These are phyloP conservation scores for Aquatica leii DNA, from an alignment of 2,888 invertebrate genomes.

Conservation along the genomic window DNA sequence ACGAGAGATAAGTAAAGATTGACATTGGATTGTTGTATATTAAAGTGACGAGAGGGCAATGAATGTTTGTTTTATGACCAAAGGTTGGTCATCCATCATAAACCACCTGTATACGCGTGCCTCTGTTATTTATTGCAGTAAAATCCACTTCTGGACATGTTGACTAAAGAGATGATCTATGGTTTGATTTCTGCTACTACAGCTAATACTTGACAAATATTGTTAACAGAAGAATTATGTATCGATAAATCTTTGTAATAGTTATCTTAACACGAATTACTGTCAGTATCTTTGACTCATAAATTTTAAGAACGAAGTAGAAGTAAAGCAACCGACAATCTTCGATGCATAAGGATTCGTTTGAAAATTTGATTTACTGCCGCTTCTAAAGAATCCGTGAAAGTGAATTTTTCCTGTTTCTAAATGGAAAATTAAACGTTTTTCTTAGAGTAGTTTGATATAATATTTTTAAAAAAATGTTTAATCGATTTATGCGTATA, in stretches of 20 bases:
- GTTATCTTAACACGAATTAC: slow-evolving; percentile 57
- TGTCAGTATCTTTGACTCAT: slow-evolving; percentile 57
- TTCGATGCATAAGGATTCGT: slow-evolving; percentile 24
- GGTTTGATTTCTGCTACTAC: slow-evolving; percentile 57
- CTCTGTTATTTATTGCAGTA: slow-evolving; percentile 53
- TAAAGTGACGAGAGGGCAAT: slow-evolving; percentile 52
- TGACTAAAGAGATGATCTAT: slow-evolving; percentile 59
- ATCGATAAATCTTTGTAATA: slow-evolving; percentile 60
- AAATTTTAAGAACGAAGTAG: slow-evolving; percentile 48
- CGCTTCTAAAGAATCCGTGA: slow-evolving; percentile 16
- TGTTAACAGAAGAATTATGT: slow-evolving; percentile 59
- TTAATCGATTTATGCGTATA: slow-evolving; percentile 2
- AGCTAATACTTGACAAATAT: slow-evolving; percentile 57
- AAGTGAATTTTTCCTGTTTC: slow-evolving; percentile 21
- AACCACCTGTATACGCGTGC: slow-evolving; percentile 55
- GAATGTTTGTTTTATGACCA: slow-evolving; percentile 55
- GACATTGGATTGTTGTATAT: slow-evolving; percentile 31
- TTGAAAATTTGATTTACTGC: slow-evolving; percentile 31
- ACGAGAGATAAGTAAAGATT: slow-evolving; percentile 7
- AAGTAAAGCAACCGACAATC: slow-evolving; percentile 29
- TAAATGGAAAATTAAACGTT: slow-evolving; percentile 10
- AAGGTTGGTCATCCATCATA: slow-evolving; percentile 58
- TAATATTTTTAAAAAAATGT: neutral
- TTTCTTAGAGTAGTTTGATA: neutral
- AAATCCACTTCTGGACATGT: slow-evolving; percentile 57